These are phyloP conservation scores for Mythimna ferrago DNA, from an alignment of 2,888 invertebrate species.

Conservation along the genomic window DNA sequence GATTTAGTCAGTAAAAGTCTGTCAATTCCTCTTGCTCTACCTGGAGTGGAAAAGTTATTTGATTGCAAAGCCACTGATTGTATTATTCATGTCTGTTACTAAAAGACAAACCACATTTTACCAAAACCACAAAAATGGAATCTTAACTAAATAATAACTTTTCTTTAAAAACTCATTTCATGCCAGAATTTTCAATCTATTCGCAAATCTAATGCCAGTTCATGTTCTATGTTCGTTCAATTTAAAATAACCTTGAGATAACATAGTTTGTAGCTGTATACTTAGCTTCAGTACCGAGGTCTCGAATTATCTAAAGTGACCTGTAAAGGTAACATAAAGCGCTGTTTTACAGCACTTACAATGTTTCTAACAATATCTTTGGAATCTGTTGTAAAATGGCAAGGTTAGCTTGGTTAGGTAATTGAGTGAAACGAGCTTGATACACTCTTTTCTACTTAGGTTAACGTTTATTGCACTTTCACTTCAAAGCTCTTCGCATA, in stretches of 20 bases:
- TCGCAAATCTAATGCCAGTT: not conserved
- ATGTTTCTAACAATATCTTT: conserved; percentile 47
- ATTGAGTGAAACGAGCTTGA: conserved; percentile 21
- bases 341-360: conserved; percentile 38
- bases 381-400: conserved; percentile 44
- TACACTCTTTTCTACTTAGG: conserved; percentile 12
- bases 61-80: too few species aligned
- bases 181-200: not conserved
- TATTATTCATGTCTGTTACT: not conserved
- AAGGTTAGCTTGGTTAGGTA: conserved; percentile 30
- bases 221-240: conserved; percentile 10
- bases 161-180: not conserved
- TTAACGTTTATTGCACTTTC: not conserved
- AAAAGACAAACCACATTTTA: not conserved
- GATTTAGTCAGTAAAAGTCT: too few species aligned
- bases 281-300: conserved; percentile 10
- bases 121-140: not conserved
- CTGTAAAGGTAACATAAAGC: conserved; percentile 42
- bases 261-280: not conserved
- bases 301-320: conserved; percentile 51
- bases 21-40: too few species aligned
- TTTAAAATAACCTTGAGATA: conserved; percentile 27
- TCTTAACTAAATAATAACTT: not conserved
- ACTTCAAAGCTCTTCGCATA: not conserved
- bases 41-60: too few species aligned